Conservation (phyloP, 2,797 vertebrate genomes). For the Sebastes melanostomus region DNA sequence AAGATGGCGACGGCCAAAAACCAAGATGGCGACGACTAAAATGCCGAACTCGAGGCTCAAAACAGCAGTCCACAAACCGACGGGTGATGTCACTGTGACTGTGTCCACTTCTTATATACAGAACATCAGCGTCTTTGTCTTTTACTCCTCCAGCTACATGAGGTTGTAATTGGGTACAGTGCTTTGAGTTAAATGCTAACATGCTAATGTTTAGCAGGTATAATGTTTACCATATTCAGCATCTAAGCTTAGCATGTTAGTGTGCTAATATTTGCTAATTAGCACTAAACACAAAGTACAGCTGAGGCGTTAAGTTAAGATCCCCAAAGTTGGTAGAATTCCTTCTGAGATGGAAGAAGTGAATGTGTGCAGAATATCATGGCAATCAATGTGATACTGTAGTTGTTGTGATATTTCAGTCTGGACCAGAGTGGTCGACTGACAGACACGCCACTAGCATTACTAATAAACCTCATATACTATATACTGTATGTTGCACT, state of each 20-base stretch:
- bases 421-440: not conserved
- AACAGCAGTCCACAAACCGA: too few relatives aligned
- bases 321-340: not conserved
- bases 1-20: too few relatives aligned
- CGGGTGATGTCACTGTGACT: too few relatives aligned
- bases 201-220: too few relatives aligned
- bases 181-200: too few relatives aligned
- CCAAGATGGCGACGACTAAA: too few relatives aligned
- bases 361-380: not conserved
- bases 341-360: not conserved
- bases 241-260: too few relatives aligned
- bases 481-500: not conserved
- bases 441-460: not conserved
- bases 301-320: not conserved
- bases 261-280: too few relatives aligned
- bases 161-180: not conserved
- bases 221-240: too few relatives aligned
- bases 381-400: not conserved
- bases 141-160: not conserved
- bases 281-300: too few relatives aligned
- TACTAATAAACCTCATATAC: not conserved
- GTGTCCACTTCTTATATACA: too few relatives aligned
- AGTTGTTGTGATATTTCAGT: not conserved
- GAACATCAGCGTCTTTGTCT: not conserved
- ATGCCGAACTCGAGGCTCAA: too few relatives aligned